phyloP scores from a whole-genome alignment of 2,113 vertebrate genomes.

The Apodemus speciosus region DNA sequence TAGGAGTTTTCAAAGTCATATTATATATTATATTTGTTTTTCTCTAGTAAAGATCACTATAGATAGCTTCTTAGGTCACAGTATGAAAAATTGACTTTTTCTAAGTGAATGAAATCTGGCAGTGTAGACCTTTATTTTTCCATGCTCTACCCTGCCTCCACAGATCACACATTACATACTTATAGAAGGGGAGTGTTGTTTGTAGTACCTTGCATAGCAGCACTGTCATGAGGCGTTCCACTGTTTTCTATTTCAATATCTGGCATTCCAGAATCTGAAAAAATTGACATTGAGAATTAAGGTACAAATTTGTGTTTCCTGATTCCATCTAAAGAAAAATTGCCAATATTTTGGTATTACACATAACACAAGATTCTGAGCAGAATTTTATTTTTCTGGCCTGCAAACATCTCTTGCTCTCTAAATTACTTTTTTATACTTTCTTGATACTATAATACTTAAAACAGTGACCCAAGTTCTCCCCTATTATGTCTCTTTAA shows the following conservation, averaged over 20 bases:
- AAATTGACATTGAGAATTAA: constrained; percentile 77
- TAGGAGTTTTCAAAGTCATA: background rate
- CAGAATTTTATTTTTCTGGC: background rate
- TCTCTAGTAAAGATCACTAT: background rate
- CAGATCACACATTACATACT: background rate
- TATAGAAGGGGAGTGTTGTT: background rate
- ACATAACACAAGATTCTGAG: constrained; percentile 64
- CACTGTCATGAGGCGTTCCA: constrained; percentile 88
- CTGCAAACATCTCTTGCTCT: background rate
- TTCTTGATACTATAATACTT: background rate
- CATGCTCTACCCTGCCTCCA: background rate
- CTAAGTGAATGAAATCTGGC: background rate
- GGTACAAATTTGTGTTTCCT: constrained; percentile 58
- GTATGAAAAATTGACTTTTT: constrained; percentile 2
- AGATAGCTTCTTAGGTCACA: constrained; percentile 28
- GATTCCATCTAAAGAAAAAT: constrained; percentile 63
- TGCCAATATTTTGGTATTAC: constrained; percentile 49
- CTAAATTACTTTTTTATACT: background rate
- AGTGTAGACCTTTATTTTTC: background rate
- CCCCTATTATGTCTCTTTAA: background rate
- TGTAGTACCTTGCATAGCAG: constrained; percentile 90
- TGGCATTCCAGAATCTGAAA: constrained; percentile 91
- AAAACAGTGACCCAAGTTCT: background rate
- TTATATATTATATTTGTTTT: background rate
- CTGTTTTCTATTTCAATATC: constrained; percentile 91